Evolutionary conservation across 1,140 invertebrate species (phyloP), one percentile per base, ranked within the genome.

Genomic region (Microplitis mediator): DNA sequence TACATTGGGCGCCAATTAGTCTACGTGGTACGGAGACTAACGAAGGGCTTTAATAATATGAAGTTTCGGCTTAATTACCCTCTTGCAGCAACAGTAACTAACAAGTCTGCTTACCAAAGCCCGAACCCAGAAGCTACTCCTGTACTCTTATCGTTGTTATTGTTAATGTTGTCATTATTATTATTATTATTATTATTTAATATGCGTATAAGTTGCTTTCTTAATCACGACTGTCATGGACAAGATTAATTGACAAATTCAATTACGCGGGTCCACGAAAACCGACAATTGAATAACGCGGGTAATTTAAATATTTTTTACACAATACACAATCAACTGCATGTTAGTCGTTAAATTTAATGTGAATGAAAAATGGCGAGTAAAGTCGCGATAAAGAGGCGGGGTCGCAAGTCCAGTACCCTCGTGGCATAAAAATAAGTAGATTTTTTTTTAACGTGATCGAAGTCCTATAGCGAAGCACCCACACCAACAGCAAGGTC

Each of bases 11-110:
- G 58, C 51, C 71, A 70, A 72, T 56, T 39, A 35, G 56, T 60
- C 66, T 69, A 76, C 75, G 75, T 76, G 72, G 74, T 73, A 69
- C 32, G 67, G 36, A 50, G 71, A 74, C 72, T 76, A 74, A 76
- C 66, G 75, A 76, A 74, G 69, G 75, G 71, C 75, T 76, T 76
- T 72, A 73, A 76, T 76, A 76, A 76, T 76, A 72, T 74, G 65
- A 76, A 74, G 72, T 76, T 76, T 76, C 56, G 62, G 72, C 66
- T 74, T 76, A 76, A 76, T 76, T 76, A 76, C 65, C 45, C 16
- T 62, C 34, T 45, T 45, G 39, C 39, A 45, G 39, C 39, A 65
- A 51, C 62, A 72, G 60, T 67, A 72, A 74, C 73, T 71, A 74
- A 74, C 73, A 71, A 74, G 73, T 71, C 69, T 52, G 66, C 68